Base-by-base conservation (phyloP, 2,888 invertebrate species). In the Nomada flava region DNA sequence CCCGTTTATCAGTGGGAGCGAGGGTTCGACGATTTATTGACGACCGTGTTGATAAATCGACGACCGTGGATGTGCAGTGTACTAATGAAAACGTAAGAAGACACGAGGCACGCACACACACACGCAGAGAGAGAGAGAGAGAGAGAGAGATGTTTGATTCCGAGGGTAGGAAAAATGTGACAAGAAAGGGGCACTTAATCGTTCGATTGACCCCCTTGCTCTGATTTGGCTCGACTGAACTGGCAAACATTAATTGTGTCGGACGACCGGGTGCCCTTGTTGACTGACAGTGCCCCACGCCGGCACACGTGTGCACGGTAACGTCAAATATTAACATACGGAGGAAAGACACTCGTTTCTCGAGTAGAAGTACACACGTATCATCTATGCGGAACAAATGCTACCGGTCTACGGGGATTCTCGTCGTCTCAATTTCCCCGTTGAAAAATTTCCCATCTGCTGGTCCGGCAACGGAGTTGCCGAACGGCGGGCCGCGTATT, bases 11-110 rank as follows among this genome's bases (percentile, higher is more conserved):
- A 47, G 57, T 13, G 2, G 29, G n/a, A 44, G 65, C 44, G 71
- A 74, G 84, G 78, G 84, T 88, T 79, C 76, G 78, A 79, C 70
- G 86, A 86, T 86, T 87, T 88, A 88, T 84, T 76, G 77, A 76
- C 82, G 78, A 72, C 60, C 73, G 62, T 11, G 47, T 13, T 60
- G 83, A 79, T 79, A 88, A 85, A 57, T 26, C 47, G 42, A 47
- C 57, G 69, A 70, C 74, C 47, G 47, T 11, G 79, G 65, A 60
- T 59, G 76, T 75, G 76, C 69, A 36, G 65, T 55, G 74, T 15
- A 47, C 36, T 36, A 36, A 36, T 36, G 36, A 36, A 36, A 36
- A 36, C 5, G 36, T 36, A 36, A 36, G 36, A 5, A 36, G 36
- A 7, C 36, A 36, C 36, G 36, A 36, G 36, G 36, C 36, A 36